Conservation (phyloP, 1,140 invertebrate species). For the Drosophila kepulauana region DNA sequence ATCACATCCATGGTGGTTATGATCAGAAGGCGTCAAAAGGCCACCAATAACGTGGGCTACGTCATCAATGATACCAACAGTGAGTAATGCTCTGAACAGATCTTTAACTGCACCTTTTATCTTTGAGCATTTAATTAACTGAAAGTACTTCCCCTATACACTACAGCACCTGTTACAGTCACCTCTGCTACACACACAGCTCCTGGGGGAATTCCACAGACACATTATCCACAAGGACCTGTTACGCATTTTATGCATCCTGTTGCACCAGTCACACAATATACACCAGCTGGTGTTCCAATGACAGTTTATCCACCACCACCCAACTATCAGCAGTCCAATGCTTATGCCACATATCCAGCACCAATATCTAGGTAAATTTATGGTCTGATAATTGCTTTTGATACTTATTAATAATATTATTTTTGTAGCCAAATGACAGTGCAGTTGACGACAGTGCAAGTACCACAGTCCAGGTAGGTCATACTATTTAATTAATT, state of each 20-base stretch:
- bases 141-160: background rate
- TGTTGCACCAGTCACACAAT: background rate
- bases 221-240: conserved; percentile 3
- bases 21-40: conserved; percentile 14
- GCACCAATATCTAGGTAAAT: conserved; percentile 6
- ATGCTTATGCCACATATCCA: background rate
- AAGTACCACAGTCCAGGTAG: conserved; percentile 15
- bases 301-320: background rate
- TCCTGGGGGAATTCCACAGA: background rate
- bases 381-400: too few species aligned
- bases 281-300: background rate
- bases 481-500: background rate
- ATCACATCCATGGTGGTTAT: conserved; percentile 9
- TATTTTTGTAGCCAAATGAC: conserved; percentile 17
- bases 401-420: background rate
- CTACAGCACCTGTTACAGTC: background rate
- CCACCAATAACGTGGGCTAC: conserved; percentile 15
- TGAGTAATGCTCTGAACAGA: conserved; percentile 6
- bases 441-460: conserved; percentile 5
- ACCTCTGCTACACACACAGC: background rate
- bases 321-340: conserved; percentile 8
- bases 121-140: background rate
- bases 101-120: background rate
- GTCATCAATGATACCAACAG: conserved; percentile 12
- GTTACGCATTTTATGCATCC: background rate